Evolutionary conservation across 2,888 invertebrate genomes (phyloP), one percentile per base, ranked within the genome.

Genomic region (Syritta pipiens): DNA sequence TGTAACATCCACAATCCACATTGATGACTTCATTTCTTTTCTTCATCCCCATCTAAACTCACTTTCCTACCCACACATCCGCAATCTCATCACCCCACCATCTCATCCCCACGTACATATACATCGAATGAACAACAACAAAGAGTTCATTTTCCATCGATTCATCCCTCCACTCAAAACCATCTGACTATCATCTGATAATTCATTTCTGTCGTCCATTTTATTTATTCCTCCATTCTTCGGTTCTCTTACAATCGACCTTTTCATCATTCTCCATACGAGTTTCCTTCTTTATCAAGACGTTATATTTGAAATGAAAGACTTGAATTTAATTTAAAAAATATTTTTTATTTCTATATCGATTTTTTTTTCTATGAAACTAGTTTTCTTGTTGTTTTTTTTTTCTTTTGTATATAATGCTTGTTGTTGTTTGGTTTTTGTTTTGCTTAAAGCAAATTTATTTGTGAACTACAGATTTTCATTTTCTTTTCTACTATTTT

Each of bases 261-360:
- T 3, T 2, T 1, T 2, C 14, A 55, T n/a, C 3, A 0, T 22
- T 1, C 37, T 35, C 1, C 17, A 1, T 0, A 17, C 7, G 3
- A 14, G 1, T 6, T 1, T n/a, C 1, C 2, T n/a, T 10, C 3
- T 3, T n/a, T n/a, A n/a, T n/a, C n/a, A n/a, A 1, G 9, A 0
- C 24, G 55, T 46, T 55, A 4, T n/a, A 10, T 35, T 26, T 28
- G 20, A 32, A 53, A 5, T 5, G 10, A 37, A 26, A 17, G 9
- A 20, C 4, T 0, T 12, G 14, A 4, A n/a, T 44, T 7, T 65
- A 32, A 28, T 71, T 77, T 77, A 59, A 65, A 77, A 77, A 77
- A 77, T 77, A 77, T 71, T 71, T n/a, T n/a, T n/a, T 77, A 71
- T 71, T 76, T 71, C 17, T 10, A 10, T 40, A 20, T 62, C 14